Evolutionary conservation across 1,140 invertebrate species (phyloP).

Genomic region (Globodera ellingtonae): DNA sequence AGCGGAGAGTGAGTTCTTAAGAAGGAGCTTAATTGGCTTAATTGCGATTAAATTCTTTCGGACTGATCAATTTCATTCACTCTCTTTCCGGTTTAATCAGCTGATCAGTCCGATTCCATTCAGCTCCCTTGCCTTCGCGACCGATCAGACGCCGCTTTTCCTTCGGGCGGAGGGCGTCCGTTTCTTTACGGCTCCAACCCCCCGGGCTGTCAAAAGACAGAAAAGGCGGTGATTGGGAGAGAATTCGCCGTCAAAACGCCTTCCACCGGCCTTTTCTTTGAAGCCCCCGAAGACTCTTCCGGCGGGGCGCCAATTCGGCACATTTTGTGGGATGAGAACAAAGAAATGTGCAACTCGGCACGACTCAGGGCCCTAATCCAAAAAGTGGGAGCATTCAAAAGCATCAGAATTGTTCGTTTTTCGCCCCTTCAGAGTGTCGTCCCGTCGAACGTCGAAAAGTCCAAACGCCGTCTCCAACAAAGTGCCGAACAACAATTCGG

Average conservation of each 20-base stretch:
- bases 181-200: background rate
- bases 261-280: background rate
- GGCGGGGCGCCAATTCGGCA: background rate
- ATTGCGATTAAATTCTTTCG: too few relatives aligned
- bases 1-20: background rate
- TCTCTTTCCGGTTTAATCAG: too few relatives aligned
- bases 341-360: constrained; percentile 35
- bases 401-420: background rate
- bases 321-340: constrained; percentile 23
- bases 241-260: background rate
- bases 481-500: constrained; percentile 46
- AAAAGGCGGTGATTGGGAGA: background rate
- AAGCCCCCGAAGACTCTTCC: background rate
- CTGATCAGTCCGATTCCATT: background rate
- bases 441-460: constrained; percentile 41
- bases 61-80: too few relatives aligned
- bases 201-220: constrained; percentile 3
- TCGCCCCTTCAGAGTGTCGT: constrained; percentile 39
- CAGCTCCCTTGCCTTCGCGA: background rate
- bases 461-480: constrained; percentile 46
- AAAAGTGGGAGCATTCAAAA: constrained; percentile 11
- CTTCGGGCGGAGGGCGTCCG: background rate
- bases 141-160: background rate
- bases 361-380: constrained; percentile 28
- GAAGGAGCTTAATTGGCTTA: background rate